Conservation (phyloP, 2,797 vertebrate genomes). For the Meriones psammophilus region DNA sequence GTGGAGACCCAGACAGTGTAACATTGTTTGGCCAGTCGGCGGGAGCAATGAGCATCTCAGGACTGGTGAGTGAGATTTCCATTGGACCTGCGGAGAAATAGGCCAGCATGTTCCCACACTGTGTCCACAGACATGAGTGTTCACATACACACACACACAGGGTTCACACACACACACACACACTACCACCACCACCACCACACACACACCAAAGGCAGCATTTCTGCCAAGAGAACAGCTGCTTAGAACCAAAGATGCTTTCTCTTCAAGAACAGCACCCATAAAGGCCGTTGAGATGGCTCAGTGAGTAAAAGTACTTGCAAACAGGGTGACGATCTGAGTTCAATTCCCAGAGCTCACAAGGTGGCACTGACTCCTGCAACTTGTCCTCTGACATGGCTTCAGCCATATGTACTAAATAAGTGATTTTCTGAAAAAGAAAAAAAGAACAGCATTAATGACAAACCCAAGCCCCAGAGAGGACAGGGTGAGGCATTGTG, state of each 20-base stretch:
- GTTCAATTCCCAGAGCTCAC: not conserved
- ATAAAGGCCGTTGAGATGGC: not conserved
- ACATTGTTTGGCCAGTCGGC: conserved; percentile 92
- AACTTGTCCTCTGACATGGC: not conserved
- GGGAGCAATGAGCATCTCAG: conserved; percentile 90
- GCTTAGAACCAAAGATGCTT: not conserved
- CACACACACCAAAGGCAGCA: no score
- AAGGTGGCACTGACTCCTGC: not conserved
- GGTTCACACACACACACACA: no score
- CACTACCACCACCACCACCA: no score
- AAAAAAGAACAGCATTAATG: not conserved
- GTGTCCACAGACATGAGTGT: not conserved
- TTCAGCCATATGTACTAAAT: not conserved
- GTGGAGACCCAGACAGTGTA: conserved; percentile 85
- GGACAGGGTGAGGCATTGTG: not conserved
- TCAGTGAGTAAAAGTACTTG: not conserved
- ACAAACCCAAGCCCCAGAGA: conserved; percentile 1
- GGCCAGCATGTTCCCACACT: not conserved
- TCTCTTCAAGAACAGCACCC: not conserved
- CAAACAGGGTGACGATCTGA: not conserved
- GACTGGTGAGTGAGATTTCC: conserved; percentile 86
- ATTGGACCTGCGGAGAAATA: not conserved
- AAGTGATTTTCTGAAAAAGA: not conserved
- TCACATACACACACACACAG: no score
- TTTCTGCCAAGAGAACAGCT: not conserved